Evolutionary conservation across 2,797 vertebrate genomes (phyloP).

Genomic region (Morus bassanus): DNA sequence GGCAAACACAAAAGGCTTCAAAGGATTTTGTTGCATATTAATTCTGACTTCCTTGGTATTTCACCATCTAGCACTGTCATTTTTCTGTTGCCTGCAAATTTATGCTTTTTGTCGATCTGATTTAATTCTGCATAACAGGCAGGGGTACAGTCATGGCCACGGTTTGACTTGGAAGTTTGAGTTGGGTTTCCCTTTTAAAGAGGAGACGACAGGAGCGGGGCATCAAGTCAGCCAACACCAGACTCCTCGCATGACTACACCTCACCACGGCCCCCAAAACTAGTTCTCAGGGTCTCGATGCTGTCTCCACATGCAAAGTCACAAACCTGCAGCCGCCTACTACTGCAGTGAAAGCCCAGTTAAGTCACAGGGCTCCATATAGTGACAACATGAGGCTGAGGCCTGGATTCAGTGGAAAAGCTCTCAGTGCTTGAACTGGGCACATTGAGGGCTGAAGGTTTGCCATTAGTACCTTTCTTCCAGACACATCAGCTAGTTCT

Average conservation of each 20-base stretch:
- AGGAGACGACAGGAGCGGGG: not conserved
- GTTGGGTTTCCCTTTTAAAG: not conserved
- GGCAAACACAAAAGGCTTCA: not conserved
- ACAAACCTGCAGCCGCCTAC: not conserved
- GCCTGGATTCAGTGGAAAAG: not conserved
- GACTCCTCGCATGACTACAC: not conserved
- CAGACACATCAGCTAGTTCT: not conserved
- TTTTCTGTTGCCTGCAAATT: not conserved
- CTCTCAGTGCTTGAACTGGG: not conserved
- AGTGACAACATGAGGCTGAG: not conserved
- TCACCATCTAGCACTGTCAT: not conserved
- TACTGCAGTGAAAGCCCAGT: not conserved
- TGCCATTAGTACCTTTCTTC: not conserved
- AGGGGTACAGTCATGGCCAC: not conserved
- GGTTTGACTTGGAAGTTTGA: not conserved
- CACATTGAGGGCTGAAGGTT: not conserved
- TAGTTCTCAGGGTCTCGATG: not conserved
- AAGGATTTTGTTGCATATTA: not conserved
- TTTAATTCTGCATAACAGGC: not conserved
- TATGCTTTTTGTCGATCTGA: not conserved
- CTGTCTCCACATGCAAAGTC: not conserved
- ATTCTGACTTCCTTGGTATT: not conserved
- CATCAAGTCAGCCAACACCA: not conserved
- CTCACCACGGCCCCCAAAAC: not conserved
- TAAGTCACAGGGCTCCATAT: not conserved